These are phyloP conservation scores for Thomomys bottae DNA, from an alignment of 2,113 vertebrate genomes.

Conservation along the genomic window DNA sequence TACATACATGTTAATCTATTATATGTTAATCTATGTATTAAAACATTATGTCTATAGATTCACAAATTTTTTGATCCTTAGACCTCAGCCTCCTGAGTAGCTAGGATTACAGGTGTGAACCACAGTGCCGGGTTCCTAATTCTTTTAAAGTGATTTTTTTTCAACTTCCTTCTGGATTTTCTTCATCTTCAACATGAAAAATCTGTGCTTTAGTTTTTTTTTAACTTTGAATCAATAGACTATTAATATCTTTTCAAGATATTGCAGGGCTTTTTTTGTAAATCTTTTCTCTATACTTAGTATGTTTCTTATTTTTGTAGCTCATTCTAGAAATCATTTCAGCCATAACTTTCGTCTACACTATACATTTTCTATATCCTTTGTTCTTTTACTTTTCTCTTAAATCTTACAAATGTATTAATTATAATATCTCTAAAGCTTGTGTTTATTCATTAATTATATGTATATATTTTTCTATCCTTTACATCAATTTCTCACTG, in stretches of 20 bases:
- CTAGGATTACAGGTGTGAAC: too few species aligned
- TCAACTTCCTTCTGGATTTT: neutral
- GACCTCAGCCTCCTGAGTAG: too few species aligned
- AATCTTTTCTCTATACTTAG: neutral
- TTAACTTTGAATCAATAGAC: neutral
- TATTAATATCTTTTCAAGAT: neutral
- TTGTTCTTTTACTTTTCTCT: neutral
- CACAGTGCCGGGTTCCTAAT: too few species aligned
- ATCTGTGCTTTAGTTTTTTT: neutral
- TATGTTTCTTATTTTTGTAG: neutral
- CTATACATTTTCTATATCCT: neutral
- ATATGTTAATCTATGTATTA: too few species aligned
- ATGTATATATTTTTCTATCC: neutral
- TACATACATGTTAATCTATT: too few species aligned
- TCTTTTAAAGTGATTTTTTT: too few species aligned
- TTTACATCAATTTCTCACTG: neutral
- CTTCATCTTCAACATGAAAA: neutral
- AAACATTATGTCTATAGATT: too few species aligned
- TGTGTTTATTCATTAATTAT: neutral
- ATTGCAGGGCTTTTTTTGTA: neutral
- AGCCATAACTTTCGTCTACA: neutral
- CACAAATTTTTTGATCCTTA: too few species aligned
- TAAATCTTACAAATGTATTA: neutral
- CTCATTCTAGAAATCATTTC: slow-evolving; percentile 5
- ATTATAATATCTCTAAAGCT: neutral